Percentiles rank a stretch among this genome's conserved stretches.
These are phyloP conservation scores for Oceanites oceanicus DNA, from an alignment of 2,113 vertebrate species.

Conservation along the genomic window DNA sequence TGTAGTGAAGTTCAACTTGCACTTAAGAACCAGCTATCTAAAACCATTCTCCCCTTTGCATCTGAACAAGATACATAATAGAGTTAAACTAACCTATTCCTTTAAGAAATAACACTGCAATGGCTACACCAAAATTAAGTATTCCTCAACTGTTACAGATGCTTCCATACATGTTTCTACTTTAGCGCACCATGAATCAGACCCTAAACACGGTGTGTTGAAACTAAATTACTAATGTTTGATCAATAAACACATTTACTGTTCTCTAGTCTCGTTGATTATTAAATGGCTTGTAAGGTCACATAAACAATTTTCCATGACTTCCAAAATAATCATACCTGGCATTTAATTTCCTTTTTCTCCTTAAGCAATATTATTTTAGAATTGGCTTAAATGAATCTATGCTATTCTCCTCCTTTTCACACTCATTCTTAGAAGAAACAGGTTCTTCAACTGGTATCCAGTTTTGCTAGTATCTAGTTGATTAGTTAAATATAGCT, in stretches of 20 bases:
- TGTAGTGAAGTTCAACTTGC: not conserved
- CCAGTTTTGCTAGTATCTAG: not conserved
- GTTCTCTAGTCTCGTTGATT: not conserved
- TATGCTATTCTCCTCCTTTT: not conserved
- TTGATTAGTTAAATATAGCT: not conserved
- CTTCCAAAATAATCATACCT: conserved; percentile 30
- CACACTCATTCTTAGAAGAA: not conserved
- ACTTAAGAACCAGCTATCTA: not conserved
- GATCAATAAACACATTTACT: conserved; percentile 31
- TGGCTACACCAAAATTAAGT: not conserved
- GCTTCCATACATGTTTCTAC: not conserved
- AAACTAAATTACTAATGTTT: conserved; percentile 12
- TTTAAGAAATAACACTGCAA: not conserved
- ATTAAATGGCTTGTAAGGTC: conserved; percentile 36
- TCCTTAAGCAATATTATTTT: not conserved
- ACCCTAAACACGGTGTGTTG: not conserved
- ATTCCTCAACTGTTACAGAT: not conserved
- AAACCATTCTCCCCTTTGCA: not conserved
- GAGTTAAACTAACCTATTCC: not conserved
- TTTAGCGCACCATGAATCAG: not conserved
- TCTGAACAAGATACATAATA: not conserved
- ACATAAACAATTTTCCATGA: not conserved
- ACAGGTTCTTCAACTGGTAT: not conserved
- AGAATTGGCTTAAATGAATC: not conserved
- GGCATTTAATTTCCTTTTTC: conserved; percentile 7